A percentile compares a stretch with the other conserved stretches of the same genome.
Conservation (phyloP, 1,140 invertebrate genomes). For the Papilio machaon region DNA sequence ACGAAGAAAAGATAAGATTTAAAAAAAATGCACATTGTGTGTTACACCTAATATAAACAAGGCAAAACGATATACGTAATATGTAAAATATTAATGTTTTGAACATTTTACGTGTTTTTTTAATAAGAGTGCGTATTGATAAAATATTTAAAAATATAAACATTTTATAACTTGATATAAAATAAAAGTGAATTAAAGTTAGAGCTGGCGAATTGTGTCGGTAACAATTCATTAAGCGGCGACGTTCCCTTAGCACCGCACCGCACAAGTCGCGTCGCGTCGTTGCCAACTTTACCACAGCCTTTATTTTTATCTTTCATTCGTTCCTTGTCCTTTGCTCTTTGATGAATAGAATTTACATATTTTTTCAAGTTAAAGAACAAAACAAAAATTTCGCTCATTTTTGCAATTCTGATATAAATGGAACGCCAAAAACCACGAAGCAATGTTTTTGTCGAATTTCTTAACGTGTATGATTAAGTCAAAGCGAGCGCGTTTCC, state of each 20-base stretch:
- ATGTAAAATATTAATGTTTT: not conserved
- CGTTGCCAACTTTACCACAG: not conserved
- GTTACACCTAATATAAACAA: not conserved
- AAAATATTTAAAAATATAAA: not conserved
- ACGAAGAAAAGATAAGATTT: not conserved
- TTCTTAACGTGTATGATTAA: conserved; percentile 2
- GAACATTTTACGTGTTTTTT: not conserved
- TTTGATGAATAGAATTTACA: not conserved
- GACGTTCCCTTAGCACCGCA: not conserved
- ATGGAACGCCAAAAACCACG: not conserved
- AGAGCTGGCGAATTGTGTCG: not conserved
- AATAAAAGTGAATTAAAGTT: not conserved
- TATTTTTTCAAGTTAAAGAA: not conserved
- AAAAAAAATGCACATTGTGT: not conserved
- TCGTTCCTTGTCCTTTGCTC: not conserved
- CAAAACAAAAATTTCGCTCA: not conserved
- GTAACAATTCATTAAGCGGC: not conserved
- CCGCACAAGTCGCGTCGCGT: not conserved
- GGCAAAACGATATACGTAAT: not conserved
- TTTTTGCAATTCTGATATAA: not conserved
- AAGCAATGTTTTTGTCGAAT: not conserved
- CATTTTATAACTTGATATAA: not conserved
- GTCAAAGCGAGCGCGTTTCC: not conserved
- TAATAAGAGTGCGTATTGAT: not conserved
- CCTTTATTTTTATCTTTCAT: not conserved